A percentile compares a stretch with the other conserved stretches of the same genome.
Conservation (phyloP, 2,888 invertebrate species). For the Cremastobaeus sp. region DNA sequence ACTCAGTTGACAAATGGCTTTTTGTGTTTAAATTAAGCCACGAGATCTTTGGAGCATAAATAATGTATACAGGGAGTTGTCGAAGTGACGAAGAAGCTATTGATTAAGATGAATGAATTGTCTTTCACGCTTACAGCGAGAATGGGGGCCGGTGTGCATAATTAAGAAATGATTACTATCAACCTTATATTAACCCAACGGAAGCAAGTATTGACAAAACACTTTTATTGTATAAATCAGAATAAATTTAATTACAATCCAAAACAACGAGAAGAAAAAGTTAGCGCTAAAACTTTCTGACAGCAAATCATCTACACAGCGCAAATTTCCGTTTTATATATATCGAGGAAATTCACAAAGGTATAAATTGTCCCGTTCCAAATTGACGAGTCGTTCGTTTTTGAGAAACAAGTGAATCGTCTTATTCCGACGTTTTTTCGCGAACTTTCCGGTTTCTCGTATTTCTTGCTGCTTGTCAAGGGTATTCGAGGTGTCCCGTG, state of each 20-base stretch:
- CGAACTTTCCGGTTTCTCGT: slow-evolving; percentile 47
- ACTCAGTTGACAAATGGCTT: slow-evolving; percentile 51
- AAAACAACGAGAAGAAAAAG: no score
- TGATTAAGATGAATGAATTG: slow-evolving; percentile 54
- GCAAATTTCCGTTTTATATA: no score
- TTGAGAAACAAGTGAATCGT: slow-evolving; percentile 43
- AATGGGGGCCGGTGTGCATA: slow-evolving; percentile 38
- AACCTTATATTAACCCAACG: no score
- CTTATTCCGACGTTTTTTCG: slow-evolving; percentile 45
- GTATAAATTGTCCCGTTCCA: slow-evolving; percentile 7
- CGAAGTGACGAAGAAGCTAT: slow-evolving; percentile 55
- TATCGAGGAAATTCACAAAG: no score
- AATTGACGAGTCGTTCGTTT: slow-evolving; percentile 40
- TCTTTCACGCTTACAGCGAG: slow-evolving; percentile 32
- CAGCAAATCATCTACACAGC: no score
- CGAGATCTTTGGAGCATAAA: slow-evolving; percentile 40
- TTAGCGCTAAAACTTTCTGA: no score
- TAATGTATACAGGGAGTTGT: slow-evolving; percentile 47
- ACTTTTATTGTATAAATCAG: no score
- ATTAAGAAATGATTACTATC: slow-evolving; percentile 53
- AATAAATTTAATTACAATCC: no score
- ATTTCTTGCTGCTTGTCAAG: slow-evolving; percentile 56
- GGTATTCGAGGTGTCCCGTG: slow-evolving; percentile 59
- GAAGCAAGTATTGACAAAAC: no score
- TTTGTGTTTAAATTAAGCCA: slow-evolving; percentile 47